Evolutionary conservation across 2,888 invertebrate species (phyloP).

Genomic region (Cyrtodaria siliqua): DNA sequence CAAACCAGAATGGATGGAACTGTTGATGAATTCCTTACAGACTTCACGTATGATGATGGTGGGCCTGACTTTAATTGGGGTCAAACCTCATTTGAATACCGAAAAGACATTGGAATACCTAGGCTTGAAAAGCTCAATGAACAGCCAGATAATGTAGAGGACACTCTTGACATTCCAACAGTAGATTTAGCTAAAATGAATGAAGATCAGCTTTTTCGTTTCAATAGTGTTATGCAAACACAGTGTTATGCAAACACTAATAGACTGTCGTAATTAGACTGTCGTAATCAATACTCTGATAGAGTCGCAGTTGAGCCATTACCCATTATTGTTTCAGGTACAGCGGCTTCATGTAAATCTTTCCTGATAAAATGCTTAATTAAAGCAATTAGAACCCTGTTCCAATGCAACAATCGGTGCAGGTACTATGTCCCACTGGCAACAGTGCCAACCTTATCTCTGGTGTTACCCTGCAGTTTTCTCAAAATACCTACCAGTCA

Average conservation of each 20-base stretch:
- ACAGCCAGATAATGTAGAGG: background rate
- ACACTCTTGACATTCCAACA: constrained; percentile 24
- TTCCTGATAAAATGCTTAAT: constrained; percentile 62
- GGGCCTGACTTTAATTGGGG: constrained; percentile 49
- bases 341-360: constrained; percentile 64
- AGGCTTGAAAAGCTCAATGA: constrained; percentile 11
- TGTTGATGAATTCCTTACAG: constrained; percentile 20
- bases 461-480: constrained; percentile 58
- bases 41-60: constrained; percentile 52
- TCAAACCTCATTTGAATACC: constrained; percentile 18
- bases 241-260: constrained; percentile 49
- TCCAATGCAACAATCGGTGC: constrained; percentile 51
- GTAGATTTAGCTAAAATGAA: constrained; percentile 53
- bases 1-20: constrained; percentile 63
- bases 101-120: constrained; percentile 21
- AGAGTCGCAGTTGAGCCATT: constrained; percentile 21
- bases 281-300: no score
- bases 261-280: constrained; percentile 17
- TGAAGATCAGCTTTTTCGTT: constrained; percentile 58
- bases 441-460: constrained; percentile 65
- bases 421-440: constrained; percentile 65
- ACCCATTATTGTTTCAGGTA: constrained; percentile 56
- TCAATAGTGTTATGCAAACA: constrained; percentile 57
- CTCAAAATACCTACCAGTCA: constrained; percentile 65
- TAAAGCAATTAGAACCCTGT: constrained; percentile 37